Conservation (phyloP, 2,113 vertebrate genomes). For the Gymnobelideus leadbeateri region DNA sequence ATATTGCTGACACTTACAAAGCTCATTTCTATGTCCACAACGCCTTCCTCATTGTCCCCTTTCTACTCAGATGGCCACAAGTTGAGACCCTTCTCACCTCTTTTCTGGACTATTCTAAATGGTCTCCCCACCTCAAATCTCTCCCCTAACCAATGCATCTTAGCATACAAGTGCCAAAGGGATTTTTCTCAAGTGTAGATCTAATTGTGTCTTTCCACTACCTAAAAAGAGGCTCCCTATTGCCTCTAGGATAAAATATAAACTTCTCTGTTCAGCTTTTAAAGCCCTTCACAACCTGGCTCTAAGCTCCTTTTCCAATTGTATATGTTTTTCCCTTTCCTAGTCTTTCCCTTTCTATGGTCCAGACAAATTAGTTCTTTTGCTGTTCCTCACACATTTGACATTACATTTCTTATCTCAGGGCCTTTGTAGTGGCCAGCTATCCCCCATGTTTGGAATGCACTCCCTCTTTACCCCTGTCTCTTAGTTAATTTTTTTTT, state of each 20-base stretch:
- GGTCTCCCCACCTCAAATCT: not conserved
- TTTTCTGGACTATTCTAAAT: not conserved
- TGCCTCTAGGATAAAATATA: not conserved
- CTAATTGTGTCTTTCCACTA: not conserved
- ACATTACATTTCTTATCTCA: not conserved
- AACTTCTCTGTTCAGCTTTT: not conserved
- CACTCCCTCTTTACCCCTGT: not conserved
- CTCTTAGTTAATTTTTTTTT: too few relatives aligned
- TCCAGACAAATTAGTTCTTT: not conserved
- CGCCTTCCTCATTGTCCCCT: not conserved
- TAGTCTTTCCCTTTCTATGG: not conserved
- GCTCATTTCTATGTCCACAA: not conserved
- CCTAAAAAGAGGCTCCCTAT: too few relatives aligned
- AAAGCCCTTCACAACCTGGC: not conserved
- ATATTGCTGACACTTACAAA: not conserved
- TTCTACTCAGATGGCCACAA: not conserved
- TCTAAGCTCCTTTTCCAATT: not conserved
- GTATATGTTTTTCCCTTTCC: not conserved
- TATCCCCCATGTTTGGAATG: not conserved
- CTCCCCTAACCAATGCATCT: not conserved
- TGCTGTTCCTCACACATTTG: not conserved
- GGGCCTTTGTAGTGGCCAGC: not conserved
- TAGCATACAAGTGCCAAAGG: not conserved
- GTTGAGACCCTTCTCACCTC: not conserved
- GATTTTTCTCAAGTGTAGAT: not conserved